These are phyloP conservation scores for Aphidius colemani DNA, from an alignment of 2,888 invertebrate species.

Conservation along the genomic window DNA sequence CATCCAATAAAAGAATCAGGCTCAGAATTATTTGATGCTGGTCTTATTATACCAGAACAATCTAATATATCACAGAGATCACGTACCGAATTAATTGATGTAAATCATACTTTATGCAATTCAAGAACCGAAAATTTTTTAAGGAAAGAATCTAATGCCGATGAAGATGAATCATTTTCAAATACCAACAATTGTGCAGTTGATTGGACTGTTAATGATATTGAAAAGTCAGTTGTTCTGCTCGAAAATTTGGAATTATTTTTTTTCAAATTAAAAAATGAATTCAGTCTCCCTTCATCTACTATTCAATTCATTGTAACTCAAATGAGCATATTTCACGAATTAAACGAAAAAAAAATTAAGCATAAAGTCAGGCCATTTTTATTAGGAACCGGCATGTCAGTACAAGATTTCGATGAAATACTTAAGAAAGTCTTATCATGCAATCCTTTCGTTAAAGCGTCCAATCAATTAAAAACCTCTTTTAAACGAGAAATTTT, in stretches of 20 bases:
- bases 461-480: no score
- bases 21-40: no score
- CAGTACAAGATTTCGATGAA: background rate
- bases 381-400: background rate
- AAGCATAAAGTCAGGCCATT: background rate
- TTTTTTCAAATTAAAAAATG: constrained; percentile 11
- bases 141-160: no score
- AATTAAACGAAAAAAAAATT: background rate
- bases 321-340: background rate
- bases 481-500: background rate
- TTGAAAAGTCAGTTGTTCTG: background rate
- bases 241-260: constrained; percentile 2
- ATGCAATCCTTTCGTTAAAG: background rate
- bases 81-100: no score
- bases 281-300: constrained; percentile 21
- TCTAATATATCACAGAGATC: no score
- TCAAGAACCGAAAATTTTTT: no score
- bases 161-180: no score
- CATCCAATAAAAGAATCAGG: background rate
- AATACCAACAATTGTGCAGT: no score
- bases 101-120: no score
- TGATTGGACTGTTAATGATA: no score
- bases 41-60: no score
- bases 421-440: background rate
- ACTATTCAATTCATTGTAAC: constrained; percentile 22